Percentiles rank a stretch among this genome's conserved stretches.
Conservation (phyloP, 2,888 invertebrate genomes). For the Xylota sylvarum region DNA sequence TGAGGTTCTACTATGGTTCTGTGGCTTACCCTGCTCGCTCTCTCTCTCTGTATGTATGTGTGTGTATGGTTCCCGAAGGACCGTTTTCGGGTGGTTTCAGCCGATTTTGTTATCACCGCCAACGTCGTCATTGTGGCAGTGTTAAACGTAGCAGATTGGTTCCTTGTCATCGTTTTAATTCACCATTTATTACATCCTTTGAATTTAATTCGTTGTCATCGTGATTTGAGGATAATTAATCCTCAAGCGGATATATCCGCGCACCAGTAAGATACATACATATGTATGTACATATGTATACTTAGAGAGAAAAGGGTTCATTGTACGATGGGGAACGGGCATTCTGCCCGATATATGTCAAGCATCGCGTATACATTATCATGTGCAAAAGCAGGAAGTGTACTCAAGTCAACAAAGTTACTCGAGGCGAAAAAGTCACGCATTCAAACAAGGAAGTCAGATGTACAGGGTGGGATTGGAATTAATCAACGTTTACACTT, state of each 20-base stretch:
- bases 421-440: constrained; percentile 63
- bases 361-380: constrained; percentile 51
- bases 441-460: constrained; percentile 68
- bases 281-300: background rate
- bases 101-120: constrained; percentile 46
- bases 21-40: constrained; percentile 44
- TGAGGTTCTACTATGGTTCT: constrained; percentile 60
- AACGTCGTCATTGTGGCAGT: constrained; percentile 28
- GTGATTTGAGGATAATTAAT: constrained; percentile 74
- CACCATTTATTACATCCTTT: constrained; percentile 74
- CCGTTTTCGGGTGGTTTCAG: constrained; percentile 60
- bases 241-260: constrained; percentile 35
- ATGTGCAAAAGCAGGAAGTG: constrained; percentile 63
- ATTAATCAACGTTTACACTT: constrained; percentile 74
- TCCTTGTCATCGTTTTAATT: constrained; percentile 75
- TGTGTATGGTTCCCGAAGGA: constrained; percentile 18
- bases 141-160: constrained; percentile 76
- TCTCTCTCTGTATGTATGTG: constrained; percentile 12
- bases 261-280: background rate
- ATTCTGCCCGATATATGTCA: constrained; percentile 40
- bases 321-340: constrained; percentile 10
- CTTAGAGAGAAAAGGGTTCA: constrained; percentile 53
- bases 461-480: constrained; percentile 48
- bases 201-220: constrained; percentile 72
- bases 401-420: constrained; percentile 69